phyloP scores from a whole-genome alignment of 2,888 invertebrate species.

The Dicranocentrus wangi region DNA sequence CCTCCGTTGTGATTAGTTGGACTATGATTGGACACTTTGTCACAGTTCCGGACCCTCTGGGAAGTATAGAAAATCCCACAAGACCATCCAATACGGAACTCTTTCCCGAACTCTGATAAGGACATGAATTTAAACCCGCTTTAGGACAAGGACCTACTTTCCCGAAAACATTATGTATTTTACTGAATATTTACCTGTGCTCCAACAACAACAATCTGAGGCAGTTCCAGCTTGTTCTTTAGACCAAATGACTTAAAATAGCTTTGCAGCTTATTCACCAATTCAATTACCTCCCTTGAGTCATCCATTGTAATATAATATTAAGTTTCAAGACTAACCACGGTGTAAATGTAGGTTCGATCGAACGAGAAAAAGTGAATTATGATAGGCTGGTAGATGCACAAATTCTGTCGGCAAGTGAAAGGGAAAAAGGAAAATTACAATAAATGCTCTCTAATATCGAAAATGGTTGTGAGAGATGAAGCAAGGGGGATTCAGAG shows the following conservation, averaged over 20 bases:
- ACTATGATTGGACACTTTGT: constrained; percentile 31
- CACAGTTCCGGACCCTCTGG: constrained; percentile 14
- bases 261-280: constrained; percentile 11
- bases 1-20: neutral
- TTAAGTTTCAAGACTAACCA: too few species aligned
- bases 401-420: too few species aligned
- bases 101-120: constrained; percentile 17
- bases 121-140: neutral
- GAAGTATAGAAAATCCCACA: constrained; percentile 16
- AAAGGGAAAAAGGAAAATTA: too few species aligned
- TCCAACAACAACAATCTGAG: constrained; percentile 99
- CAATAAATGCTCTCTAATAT: too few species aligned
- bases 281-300: neutral
- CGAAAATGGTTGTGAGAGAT: too few species aligned
- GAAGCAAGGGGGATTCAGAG: too few species aligned
- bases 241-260: neutral
- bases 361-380: too few species aligned
- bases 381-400: too few species aligned
- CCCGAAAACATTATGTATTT: neutral
- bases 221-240: constrained; percentile 82
- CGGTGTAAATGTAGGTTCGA: too few species aligned
- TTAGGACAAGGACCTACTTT: too few species aligned
- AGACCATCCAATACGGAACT: constrained; percentile 26
- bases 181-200: constrained; percentile 80
- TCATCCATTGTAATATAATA: constrained; percentile 31